Evolutionary conservation across 2,113 vertebrate genomes (phyloP), one percentile per base, ranked within the genome.

Genomic region (Lampris megalopsis): DNA sequence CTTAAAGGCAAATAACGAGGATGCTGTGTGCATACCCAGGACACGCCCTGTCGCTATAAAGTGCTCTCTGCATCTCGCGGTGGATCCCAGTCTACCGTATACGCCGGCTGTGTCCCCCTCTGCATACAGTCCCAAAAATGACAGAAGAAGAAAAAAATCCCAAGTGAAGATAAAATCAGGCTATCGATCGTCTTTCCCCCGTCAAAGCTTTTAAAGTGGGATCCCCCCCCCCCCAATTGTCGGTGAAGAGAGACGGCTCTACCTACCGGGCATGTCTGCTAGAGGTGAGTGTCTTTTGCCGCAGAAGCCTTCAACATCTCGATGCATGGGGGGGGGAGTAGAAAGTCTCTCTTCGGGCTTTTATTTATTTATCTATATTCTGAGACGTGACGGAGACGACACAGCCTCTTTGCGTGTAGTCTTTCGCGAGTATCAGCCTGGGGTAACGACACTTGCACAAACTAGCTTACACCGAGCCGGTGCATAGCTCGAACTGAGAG

Each of bases 181-280:
- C 69, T 68, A 74, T 63, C 58, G 37, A 47, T 9, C 64, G 48
- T 56, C 58, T 13, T n/a, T 38, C 6, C 37, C 11, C 41, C 40
- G 35, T 13, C 59, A 53, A 7, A 52, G 54, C 65, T 61, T 54
- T 69, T 62, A 59, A 54, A 58, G 67, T 45, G 48, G 73, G 72
- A 24, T n/a, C 24, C 73, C 73, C 69, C 61, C 76, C 68, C 11
- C 65, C 38, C 74, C 13, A 56, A 48, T 64, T 74, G 70, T 86
- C 73, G 62, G 47, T 54, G 75, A 73, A 83, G 62, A 88, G 36
- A 57, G 68, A 88, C 73, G 79, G 48, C 75, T 81, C 60, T 83
- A 91, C 91, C 82, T 91, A 93, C 90, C 92, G 71, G 92, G 89
- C 89, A 94, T 94, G 93, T 94, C 93, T 87, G 86, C 92, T 61